Conservation (phyloP, 2,888 invertebrate genomes). For the Matsumyia berberina region DNA sequence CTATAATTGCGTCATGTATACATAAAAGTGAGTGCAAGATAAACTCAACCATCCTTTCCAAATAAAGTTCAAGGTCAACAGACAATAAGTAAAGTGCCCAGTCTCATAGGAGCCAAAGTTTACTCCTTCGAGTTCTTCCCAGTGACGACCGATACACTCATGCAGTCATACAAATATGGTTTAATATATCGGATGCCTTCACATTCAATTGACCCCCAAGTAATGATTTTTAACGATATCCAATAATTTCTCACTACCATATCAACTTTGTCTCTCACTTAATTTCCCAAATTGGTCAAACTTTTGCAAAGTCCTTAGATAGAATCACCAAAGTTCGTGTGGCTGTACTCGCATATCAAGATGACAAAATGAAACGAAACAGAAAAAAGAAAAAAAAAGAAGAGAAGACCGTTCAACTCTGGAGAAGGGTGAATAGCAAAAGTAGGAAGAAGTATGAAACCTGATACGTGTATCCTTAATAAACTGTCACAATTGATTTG, state of each 20-base stretch:
- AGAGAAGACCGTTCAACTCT: constrained; percentile 1
- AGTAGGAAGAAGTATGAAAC: constrained; percentile 14
- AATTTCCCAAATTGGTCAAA: constrained; percentile 48
- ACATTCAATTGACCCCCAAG: constrained; percentile 35
- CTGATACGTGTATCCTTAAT: constrained; percentile 23
- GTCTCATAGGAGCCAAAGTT: not conserved
- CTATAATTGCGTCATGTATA: not conserved
- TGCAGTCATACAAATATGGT: not conserved
- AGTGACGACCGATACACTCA: not conserved
- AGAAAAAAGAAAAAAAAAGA: constrained; percentile 17
- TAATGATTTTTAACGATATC: constrained; percentile 53
- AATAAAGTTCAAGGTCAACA: not conserved
- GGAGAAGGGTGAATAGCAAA: not conserved
- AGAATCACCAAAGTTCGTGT: constrained; percentile 64
- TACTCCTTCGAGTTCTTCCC: not conserved
- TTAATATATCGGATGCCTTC: constrained; percentile 8
- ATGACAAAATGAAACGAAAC: constrained; percentile 40
- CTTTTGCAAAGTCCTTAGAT: constrained; percentile 63
- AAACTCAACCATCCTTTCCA: not conserved
- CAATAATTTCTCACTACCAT: constrained; percentile 51
- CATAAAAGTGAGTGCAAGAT: not conserved
- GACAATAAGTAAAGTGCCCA: not conserved
- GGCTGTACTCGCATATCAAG: constrained; percentile 60
- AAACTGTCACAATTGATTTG: constrained; percentile 39
- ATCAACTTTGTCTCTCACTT: constrained; percentile 59